These are phyloP conservation scores for Miltochrista miniata DNA, from an alignment of 2,888 invertebrate species.

Conservation along the genomic window DNA sequence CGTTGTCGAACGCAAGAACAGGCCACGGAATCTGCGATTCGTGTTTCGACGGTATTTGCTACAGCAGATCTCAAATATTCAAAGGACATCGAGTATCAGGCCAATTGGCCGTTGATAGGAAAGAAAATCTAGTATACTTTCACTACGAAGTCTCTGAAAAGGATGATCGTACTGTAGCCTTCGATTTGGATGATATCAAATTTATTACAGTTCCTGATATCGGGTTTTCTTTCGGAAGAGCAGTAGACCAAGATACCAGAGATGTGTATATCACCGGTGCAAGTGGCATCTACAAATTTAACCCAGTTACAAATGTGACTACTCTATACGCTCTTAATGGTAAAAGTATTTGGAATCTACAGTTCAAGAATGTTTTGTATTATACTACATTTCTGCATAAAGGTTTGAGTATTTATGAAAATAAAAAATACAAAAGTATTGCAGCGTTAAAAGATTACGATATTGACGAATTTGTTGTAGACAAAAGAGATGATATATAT, in stretches of 20 bases:
- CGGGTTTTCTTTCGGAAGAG: conserved; percentile 59
- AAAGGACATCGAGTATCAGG: conserved; percentile 55
- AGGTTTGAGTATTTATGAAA: conserved; percentile 51
- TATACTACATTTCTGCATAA: conserved; percentile 52
- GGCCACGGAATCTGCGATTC: conserved; percentile 52
- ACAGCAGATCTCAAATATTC: conserved; percentile 51
- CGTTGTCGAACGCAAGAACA: conserved; percentile 18
- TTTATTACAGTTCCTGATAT: conserved; percentile 49
- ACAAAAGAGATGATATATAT: conserved; percentile 58
- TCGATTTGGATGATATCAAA: conserved; percentile 54
- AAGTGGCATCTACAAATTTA: conserved; percentile 57
- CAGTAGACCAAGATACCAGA: conserved; percentile 55
- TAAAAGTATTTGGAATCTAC: conserved; percentile 65
- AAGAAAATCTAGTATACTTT: conserved; percentile 58
- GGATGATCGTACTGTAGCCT: conserved; percentile 52
- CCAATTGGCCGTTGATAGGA: conserved; percentile 62
- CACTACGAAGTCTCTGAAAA: conserved; percentile 52
- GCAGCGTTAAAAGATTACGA: conserved; percentile 46
- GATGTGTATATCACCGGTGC: conserved; percentile 60
- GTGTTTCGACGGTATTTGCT: conserved; percentile 61
- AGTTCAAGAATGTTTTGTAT: conserved; percentile 56
- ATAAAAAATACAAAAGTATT: conserved; percentile 46
- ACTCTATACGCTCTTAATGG: conserved; percentile 46
- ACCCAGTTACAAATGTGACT: conserved; percentile 43
- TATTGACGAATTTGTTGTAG: conserved; percentile 66